Evolutionary conservation across 1,140 invertebrate species (phyloP).

Genomic region (Drosophila tani): DNA sequence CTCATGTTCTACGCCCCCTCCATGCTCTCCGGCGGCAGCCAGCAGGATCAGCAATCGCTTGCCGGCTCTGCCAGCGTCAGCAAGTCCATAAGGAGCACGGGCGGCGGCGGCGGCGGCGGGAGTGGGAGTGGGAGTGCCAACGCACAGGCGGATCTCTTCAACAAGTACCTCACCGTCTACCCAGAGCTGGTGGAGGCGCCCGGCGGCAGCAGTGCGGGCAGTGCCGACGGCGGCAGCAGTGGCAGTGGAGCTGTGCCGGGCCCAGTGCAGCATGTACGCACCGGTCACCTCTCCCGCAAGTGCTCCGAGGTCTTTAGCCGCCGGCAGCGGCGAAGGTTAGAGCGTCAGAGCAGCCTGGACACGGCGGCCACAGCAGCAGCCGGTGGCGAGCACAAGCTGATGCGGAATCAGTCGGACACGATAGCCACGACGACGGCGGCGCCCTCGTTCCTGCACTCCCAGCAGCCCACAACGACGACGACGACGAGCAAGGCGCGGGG

Average conservation of each 20-base stretch:
- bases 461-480: conserved; percentile 8
- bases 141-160: conserved; percentile 58
- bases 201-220: conserved; percentile 40
- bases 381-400: conserved; percentile 54
- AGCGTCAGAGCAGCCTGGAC: conserved; percentile 76
- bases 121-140: conserved; percentile 48
- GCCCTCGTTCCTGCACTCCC: conserved; percentile 65
- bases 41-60: conserved; percentile 79
- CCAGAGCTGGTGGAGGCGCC: conserved; percentile 63
- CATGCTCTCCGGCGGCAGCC: conserved; percentile 70
- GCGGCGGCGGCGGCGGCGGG: conserved; percentile 10
- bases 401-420: conserved; percentile 81
- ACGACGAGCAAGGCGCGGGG: conserved; percentile 34
- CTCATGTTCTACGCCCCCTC: conserved; percentile 80
- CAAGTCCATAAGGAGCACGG: conserved; percentile 70
- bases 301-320: conserved; percentile 80
- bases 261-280: conserved; percentile 33
- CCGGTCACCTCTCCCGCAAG: conserved; percentile 69
- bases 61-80: conserved; percentile 75
- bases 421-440: conserved; percentile 61
- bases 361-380: conserved; percentile 22
- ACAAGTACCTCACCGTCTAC: conserved; percentile 78
- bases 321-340: conserved; percentile 67
- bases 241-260: neutral
- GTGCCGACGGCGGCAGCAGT: conserved; percentile 39